Conservation (phyloP, 2,797 vertebrate species). For the Rhabdomys pumilio region DNA sequence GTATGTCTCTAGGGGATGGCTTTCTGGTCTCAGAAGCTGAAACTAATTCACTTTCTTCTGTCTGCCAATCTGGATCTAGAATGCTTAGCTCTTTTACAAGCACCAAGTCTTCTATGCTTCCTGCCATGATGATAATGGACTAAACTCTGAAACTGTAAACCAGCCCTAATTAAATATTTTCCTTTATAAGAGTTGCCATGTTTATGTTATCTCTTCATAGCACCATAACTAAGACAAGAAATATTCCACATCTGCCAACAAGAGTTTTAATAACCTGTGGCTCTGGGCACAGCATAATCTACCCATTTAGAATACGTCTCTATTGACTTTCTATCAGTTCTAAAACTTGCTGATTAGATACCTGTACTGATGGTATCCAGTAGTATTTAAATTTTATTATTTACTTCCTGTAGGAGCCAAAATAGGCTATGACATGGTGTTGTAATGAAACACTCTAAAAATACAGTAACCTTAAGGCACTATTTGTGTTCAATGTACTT, state of each 20-base stretch:
- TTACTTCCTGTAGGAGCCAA: background rate
- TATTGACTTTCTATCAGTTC: background rate
- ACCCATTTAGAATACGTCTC: background rate
- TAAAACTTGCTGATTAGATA: conserved; percentile 26
- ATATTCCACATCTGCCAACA: background rate
- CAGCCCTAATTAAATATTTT: background rate
- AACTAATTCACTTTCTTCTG: background rate
- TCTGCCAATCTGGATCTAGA: background rate
- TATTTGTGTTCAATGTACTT: background rate
- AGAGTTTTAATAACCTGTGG: background rate
- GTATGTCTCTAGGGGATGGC: background rate
- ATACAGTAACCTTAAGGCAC: background rate
- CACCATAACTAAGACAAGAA: background rate
- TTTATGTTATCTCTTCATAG: background rate
- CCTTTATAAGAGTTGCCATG: background rate
- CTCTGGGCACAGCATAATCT: background rate
- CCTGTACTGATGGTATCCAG: background rate
- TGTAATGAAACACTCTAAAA: background rate
- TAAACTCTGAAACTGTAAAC: background rate
- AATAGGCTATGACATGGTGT: background rate
- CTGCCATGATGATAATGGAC: background rate
- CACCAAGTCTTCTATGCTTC: background rate
- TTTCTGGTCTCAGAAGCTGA: background rate
- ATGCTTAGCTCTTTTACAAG: background rate
- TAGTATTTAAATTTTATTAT: background rate